A percentile compares a stretch with the other conserved stretches of the same genome.
These are phyloP conservation scores for Apocrypta bakeri DNA, from an alignment of 1,140 invertebrate genomes.

Conservation along the genomic window DNA sequence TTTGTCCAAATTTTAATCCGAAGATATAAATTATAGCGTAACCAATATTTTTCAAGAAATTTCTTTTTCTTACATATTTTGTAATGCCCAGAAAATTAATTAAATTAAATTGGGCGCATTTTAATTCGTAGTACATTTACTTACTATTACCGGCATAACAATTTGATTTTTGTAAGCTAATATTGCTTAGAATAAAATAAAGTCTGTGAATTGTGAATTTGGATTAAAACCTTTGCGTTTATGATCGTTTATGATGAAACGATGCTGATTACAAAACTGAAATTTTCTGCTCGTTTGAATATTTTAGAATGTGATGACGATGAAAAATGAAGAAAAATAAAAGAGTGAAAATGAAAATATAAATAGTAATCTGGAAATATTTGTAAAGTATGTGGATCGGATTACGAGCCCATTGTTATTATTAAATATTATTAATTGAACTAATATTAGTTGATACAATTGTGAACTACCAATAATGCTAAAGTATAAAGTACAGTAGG, in stretches of 20 bases:
- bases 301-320: conserved; percentile 47
- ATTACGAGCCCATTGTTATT: conserved; percentile 62
- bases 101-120: too few relatives aligned
- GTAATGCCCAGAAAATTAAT: conserved; percentile 2
- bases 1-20: conserved; percentile 30
- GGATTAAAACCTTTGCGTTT: conserved; percentile 44
- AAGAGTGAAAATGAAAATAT: conserved; percentile 48
- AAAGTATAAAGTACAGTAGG: conserved; percentile 45
- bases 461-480: conserved; percentile 56
- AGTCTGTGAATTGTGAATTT: conserved; percentile 11
- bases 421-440: conserved; percentile 62
- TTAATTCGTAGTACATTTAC: too few relatives aligned
- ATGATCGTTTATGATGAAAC: conserved; percentile 14
- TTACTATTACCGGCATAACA: too few relatives aligned
- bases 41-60: too few relatives aligned
- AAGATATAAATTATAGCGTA: too few relatives aligned
- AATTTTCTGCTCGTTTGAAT: conserved; percentile 48
- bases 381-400: conserved; percentile 53
- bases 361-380: conserved; percentile 53
- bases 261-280: conserved; percentile 39
- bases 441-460: conserved; percentile 60
- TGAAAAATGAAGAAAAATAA: conserved; percentile 44
- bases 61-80: conserved; percentile 44
- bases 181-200: conserved; percentile 31
- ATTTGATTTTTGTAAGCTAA: neutral